Percentiles rank a stretch among this genome's conserved stretches.
These are phyloP conservation scores for Actinemys pallida DNA, from an alignment of 2,113 vertebrate species.

Conservation along the genomic window DNA sequence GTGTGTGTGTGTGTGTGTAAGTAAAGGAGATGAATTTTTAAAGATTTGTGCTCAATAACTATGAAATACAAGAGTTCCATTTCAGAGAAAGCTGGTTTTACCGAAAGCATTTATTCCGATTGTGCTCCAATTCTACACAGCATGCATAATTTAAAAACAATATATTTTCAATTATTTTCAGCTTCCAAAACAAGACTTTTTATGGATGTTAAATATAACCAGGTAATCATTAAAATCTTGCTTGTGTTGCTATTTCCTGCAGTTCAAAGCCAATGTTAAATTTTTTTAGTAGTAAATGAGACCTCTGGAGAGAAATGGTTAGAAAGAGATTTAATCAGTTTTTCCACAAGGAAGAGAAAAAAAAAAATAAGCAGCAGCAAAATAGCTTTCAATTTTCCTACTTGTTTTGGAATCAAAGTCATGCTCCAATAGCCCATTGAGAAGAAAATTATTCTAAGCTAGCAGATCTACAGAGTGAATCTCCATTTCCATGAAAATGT, in stretches of 20 bases:
- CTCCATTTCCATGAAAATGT: neutral
- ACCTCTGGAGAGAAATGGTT: constrained; percentile 77
- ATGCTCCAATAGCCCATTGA: neutral
- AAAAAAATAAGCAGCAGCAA: neutral
- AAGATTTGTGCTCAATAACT: neutral
- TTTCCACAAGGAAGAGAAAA: constrained; percentile 22
- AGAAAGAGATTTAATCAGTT: constrained; percentile 66
- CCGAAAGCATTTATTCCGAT: neutral
- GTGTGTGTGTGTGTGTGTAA: rapidly evolving
- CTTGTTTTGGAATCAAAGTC: constrained; percentile 46
- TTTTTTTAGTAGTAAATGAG: constrained; percentile 80
- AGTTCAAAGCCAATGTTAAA: constrained; percentile 75
- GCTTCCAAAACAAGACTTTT: constrained; percentile 72
- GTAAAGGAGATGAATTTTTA: neutral
- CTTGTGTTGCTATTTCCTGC: constrained; percentile 72
- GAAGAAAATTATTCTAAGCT: neutral
- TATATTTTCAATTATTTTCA: constrained; percentile 76
- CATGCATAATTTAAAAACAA: constrained; percentile 77
- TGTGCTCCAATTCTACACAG: neutral
- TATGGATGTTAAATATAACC: constrained; percentile 76
- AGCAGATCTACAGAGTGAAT: neutral
- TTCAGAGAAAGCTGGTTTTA: neutral
- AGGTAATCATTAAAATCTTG: constrained; percentile 80
- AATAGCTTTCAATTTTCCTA: constrained; percentile 32
- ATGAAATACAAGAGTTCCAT: neutral